Evolutionary conservation across 2,797 vertebrate genomes (phyloP).

Genomic region (Pipistrellus pipistrellus): DNA sequence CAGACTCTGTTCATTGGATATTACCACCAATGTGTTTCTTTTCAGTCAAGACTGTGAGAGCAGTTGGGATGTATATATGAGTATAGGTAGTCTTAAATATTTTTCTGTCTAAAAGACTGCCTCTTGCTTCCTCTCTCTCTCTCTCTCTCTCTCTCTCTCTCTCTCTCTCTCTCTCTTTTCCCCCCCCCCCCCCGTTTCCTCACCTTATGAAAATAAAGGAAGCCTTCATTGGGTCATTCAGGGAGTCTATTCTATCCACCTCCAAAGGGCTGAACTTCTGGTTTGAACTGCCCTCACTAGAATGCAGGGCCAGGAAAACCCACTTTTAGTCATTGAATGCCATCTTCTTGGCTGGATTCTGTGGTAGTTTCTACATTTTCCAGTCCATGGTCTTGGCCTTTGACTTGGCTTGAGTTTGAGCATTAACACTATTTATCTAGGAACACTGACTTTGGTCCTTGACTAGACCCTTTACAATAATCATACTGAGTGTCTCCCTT

Average conservation of each 20-base stretch:
- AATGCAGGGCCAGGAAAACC: not conserved
- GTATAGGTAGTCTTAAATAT: not conserved
- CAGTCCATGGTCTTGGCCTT: not conserved
- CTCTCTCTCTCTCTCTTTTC: too few relatives aligned
- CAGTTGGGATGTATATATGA: not conserved
- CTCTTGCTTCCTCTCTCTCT: not conserved
- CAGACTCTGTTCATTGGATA: not conserved
- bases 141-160: too few relatives aligned
- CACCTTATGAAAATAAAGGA: not conserved
- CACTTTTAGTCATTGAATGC: not conserved
- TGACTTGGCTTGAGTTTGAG: slow-evolving; percentile 36
- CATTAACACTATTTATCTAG: not conserved
- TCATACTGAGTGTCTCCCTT: not conserved
- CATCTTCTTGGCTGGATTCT: slow-evolving; percentile 1
- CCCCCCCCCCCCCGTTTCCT: not conserved
- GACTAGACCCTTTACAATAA: not conserved
- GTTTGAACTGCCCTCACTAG: not conserved
- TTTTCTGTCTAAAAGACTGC: not conserved
- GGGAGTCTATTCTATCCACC: not conserved
- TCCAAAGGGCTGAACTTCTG: not conserved
- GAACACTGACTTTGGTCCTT: not conserved
- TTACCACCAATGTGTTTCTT: not conserved
- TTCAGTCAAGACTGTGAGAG: not conserved
- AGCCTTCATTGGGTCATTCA: not conserved
- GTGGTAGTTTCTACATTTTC: not conserved